A percentile compares a stretch with the other conserved stretches of the same genome.
Conservation (phyloP, 2,113 vertebrate genomes). For the Ginglymostoma cirratum region DNA sequence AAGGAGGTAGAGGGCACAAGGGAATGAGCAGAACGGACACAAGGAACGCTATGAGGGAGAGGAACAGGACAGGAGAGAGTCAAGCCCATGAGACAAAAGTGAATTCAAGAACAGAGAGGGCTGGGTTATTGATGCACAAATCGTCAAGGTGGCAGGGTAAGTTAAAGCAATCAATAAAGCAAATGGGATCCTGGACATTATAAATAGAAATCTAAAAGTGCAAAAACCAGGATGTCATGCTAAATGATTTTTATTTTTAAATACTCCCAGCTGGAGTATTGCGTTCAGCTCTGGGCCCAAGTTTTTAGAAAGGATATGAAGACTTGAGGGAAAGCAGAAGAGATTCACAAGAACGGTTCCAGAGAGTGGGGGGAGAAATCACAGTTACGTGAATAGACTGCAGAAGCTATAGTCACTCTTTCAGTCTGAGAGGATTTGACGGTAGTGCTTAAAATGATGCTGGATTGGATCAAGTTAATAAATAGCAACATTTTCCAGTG, state of each 20-base stretch:
- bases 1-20: background rate
- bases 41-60: background rate
- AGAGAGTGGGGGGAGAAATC: background rate
- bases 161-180: background rate
- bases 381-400: background rate
- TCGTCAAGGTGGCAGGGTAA: background rate
- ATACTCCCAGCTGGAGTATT: no score
- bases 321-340: no score
- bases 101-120: background rate
- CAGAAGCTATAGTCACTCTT: background rate
- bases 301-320: no score
- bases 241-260: no score
- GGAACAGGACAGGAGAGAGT: no score
- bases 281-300: no score
- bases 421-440: background rate
- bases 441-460: background rate
- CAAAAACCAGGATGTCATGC: background rate
- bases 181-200: background rate
- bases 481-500: background rate
- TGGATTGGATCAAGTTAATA: background rate
- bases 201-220: background rate
- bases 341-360: no score
- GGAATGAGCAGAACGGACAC: background rate
- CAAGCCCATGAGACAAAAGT: background rate
- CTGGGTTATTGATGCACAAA: background rate